A percentile compares a stretch with the other conserved stretches of the same genome.
phyloP scores from a whole-genome alignment of 92 coral and sea anemone species.

The Phymanthus crucifer region DNA sequence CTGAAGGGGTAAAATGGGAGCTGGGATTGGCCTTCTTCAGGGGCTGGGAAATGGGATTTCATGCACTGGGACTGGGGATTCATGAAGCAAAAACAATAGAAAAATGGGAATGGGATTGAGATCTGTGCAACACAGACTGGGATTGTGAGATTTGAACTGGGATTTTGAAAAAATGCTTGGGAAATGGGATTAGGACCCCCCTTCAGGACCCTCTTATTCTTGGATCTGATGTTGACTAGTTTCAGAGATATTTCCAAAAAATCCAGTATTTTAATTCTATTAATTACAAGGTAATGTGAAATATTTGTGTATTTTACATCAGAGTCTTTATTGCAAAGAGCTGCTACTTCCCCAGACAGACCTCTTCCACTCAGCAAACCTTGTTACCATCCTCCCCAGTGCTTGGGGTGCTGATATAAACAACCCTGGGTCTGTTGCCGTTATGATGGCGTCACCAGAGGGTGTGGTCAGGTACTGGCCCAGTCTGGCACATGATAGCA shows the following conservation, averaged over 20 bases:
- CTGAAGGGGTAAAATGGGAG: no score
- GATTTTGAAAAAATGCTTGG: no score
- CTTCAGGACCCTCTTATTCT: not conserved
- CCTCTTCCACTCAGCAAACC: constrained; percentile 79
- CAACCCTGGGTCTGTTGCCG: constrained; percentile 67
- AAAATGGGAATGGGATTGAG: no score
- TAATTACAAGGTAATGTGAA: not conserved
- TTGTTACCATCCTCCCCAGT: constrained; percentile 73
- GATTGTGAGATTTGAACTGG: no score
- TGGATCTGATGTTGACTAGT: no score
- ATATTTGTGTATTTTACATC: not conserved
- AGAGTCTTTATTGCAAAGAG: constrained; percentile 89
- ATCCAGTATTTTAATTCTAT: not conserved
- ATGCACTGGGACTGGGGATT: no score
- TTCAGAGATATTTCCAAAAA: not conserved
- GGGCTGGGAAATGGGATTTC: no score
- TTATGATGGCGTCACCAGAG: constrained; percentile 90
- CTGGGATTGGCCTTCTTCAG: no score
- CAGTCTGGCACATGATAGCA: constrained; percentile 80
- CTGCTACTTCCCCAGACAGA: constrained; percentile 87
- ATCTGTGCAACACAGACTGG: no score
- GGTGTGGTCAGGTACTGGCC: constrained; percentile 97
- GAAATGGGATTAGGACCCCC: no score
- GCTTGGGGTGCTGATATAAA: constrained; percentile 49
- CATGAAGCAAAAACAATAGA: no score